These are phyloP conservation scores for Anolis apletophallus DNA, from an alignment of 2,797 vertebrate genomes.

Conservation along the genomic window DNA sequence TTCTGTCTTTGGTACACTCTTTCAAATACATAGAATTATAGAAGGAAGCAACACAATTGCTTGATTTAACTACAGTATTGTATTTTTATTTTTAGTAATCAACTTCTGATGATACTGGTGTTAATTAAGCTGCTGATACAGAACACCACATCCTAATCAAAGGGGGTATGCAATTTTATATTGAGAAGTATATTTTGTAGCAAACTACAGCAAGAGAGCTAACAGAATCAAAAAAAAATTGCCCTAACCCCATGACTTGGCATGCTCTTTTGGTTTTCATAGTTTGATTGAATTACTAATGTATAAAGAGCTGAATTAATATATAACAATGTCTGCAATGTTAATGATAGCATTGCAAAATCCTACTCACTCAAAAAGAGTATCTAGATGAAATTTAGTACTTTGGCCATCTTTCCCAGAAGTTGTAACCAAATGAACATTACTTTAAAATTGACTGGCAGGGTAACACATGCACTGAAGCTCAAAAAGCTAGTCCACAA, in stretches of 20 bases:
- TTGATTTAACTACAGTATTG: constrained; percentile 71
- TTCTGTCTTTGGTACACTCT: constrained; percentile 63
- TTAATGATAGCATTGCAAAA: constrained; percentile 41
- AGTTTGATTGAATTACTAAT: neutral
- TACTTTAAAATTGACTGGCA: neutral
- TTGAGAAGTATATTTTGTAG: constrained; percentile 60
- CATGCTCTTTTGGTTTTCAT: constrained; percentile 30
- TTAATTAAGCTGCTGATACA: constrained; percentile 59
- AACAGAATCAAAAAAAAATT: constrained; percentile 46
- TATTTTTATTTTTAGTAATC: constrained; percentile 55
- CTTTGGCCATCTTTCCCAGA: neutral
- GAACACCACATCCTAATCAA: constrained; percentile 61
- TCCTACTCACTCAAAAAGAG: constrained; percentile 40
- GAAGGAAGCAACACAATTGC: constrained; percentile 57
- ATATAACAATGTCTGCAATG: constrained; percentile 32
- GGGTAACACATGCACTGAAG: neutral
- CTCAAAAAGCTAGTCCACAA: neutral
- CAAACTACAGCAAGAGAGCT: constrained; percentile 60
- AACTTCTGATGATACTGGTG: constrained; percentile 62
- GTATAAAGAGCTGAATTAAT: neutral
- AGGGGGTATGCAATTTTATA: constrained; percentile 61
- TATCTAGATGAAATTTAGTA: constrained; percentile 35
- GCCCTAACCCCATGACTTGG: neutral
- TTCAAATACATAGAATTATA: constrained; percentile 41
- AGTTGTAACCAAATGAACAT: constrained; percentile 27